Evolutionary conservation across 64 coral and sea anemone species (phyloP).

Genomic region (Trachythela sp.): DNA sequence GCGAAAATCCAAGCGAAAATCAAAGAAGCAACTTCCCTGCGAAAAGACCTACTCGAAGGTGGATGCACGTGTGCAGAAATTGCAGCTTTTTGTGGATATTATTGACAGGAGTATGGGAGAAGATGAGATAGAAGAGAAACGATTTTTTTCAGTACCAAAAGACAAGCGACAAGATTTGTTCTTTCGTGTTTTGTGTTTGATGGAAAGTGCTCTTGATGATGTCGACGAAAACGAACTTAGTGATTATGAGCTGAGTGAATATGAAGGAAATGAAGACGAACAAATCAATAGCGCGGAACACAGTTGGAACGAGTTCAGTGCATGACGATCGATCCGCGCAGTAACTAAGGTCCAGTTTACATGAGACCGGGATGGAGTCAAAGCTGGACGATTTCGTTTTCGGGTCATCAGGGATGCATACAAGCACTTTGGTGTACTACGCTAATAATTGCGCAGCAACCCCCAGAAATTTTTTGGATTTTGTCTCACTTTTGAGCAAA

Average conservation of each 20-base stretch:
- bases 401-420: too few species aligned
- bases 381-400: too few species aligned
- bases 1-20: background rate
- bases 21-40: background rate
- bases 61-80: background rate
- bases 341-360: too few species aligned
- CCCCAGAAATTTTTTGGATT: too few species aligned
- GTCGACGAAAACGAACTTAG: background rate
- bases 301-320: too few species aligned
- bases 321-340: too few species aligned
- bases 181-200: background rate
- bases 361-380: too few species aligned
- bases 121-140: background rate
- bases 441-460: too few species aligned
- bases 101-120: background rate
- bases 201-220: background rate
- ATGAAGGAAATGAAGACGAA: background rate
- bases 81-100: background rate
- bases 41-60: background rate
- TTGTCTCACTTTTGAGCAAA: too few species aligned
- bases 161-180: background rate
- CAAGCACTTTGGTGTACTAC: too few species aligned
- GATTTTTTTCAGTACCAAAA: background rate
- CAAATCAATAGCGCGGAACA: too few species aligned
- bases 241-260: background rate